Conservation (phyloP, 2,888 invertebrate genomes). For the Drosophila rellima region DNA sequence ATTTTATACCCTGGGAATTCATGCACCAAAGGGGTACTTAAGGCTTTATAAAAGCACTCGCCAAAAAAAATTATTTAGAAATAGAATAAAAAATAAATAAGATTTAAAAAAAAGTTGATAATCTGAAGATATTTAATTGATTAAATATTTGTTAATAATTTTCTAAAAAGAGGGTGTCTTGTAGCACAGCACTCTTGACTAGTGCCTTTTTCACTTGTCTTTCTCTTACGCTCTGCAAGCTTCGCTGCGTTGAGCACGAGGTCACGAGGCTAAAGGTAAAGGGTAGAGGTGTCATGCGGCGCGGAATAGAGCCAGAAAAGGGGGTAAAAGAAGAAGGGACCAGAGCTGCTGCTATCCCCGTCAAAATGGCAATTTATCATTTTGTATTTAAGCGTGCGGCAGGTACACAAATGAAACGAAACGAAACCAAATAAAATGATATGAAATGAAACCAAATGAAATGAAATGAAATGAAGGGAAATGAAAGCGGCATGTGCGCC, state of each 20-base stretch:
- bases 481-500: slow-evolving; percentile 72
- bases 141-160: no score
- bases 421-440: slow-evolving; percentile 57
- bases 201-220: not conserved
- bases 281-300: slow-evolving; percentile 22
- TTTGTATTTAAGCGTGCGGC: slow-evolving; percentile 72
- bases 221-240: slow-evolving; percentile 3
- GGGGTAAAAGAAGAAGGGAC: not conserved
- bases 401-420: slow-evolving; percentile 59
- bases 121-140: no score
- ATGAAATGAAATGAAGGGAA: slow-evolving; percentile 58
- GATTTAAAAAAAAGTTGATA: no score
- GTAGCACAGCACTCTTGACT: no score
- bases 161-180: not conserved
- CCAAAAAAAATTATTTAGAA: no score
- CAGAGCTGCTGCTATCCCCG: slow-evolving; percentile 59
- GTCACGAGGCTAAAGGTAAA: slow-evolving; percentile 33
- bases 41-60: no score
- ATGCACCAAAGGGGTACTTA: not conserved
- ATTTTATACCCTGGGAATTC: not conserved
- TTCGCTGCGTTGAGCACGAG: slow-evolving; percentile 55
- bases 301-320: not conserved
- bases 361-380: slow-evolving; percentile 83
- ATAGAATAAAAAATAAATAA: no score
- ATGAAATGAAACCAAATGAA: slow-evolving; percentile 68